Conservation (phyloP, 2,113 vertebrate species). For the Meriones unguiculatus region DNA sequence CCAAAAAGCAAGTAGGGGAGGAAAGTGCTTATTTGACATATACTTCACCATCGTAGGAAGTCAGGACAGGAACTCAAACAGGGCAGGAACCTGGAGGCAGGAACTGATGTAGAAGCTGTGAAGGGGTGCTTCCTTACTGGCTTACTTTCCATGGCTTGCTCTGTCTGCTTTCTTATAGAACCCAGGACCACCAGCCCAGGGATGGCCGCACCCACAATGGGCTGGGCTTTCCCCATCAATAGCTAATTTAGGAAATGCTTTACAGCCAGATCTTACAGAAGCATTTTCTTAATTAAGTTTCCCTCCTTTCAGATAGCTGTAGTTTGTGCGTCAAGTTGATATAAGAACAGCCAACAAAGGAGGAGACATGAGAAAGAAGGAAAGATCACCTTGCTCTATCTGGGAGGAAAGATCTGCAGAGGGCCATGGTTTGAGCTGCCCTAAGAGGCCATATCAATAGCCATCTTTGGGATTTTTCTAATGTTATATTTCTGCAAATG, state of each 20-base stretch:
- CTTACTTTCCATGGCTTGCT: background rate
- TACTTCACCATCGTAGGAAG: background rate
- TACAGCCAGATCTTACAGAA: background rate
- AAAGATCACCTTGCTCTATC: background rate
- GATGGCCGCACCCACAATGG: background rate
- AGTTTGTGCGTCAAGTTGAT: background rate
- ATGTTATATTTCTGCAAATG: conserved; percentile 14
- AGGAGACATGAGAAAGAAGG: background rate
- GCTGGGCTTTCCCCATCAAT: background rate
- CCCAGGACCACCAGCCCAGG: background rate
- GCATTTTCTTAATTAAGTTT: background rate
- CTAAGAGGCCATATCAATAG: background rate
- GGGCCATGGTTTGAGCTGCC: background rate
- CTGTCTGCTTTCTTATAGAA: background rate
- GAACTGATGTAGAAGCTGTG: background rate
- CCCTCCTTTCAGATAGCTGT: background rate
- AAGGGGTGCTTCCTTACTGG: background rate
- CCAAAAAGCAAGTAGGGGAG: background rate
- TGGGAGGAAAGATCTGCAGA: background rate
- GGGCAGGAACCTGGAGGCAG: background rate
- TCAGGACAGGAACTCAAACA: background rate
- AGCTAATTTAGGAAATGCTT: background rate
- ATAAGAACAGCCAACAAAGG: background rate
- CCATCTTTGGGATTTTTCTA: background rate
- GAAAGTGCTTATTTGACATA: background rate